These are phyloP conservation scores for Murina feae DNA, from an alignment of 2,113 vertebrate species.

Conservation along the genomic window DNA sequence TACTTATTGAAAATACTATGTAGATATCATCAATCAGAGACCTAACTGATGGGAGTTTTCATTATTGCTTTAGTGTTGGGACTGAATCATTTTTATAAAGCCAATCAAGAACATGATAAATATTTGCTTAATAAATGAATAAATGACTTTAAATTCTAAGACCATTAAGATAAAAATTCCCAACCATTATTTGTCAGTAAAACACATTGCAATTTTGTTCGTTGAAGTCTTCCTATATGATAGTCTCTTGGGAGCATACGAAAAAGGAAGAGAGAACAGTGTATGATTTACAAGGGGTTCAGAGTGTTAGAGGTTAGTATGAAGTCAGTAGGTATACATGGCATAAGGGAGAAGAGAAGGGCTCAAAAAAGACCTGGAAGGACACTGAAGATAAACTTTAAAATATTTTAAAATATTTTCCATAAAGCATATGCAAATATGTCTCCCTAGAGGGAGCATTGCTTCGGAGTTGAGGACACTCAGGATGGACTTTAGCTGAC, in stretches of 20 bases:
- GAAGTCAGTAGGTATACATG: not conserved
- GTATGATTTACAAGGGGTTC: not conserved
- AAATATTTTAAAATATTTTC: not conserved
- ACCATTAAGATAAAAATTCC: not conserved
- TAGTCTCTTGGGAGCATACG: not conserved
- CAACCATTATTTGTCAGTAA: not conserved
- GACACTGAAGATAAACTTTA: not conserved
- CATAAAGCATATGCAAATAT: not conserved
- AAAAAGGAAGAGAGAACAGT: not conserved
- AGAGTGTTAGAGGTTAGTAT: not conserved
- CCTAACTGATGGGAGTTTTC: not conserved
- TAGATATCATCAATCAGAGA: not conserved
- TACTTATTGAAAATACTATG: not conserved
- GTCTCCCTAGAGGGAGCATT: not conserved
- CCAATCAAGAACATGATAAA: not conserved
- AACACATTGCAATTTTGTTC: not conserved
- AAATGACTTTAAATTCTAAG: not conserved
- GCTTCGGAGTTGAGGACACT: not conserved
- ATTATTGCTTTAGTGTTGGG: not conserved
- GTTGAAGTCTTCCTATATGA: not conserved
- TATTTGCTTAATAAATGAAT: not conserved
- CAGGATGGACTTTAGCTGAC: not conserved
- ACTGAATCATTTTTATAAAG: not conserved
- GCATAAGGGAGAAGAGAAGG: not conserved
- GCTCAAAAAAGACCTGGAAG: not conserved